Evolutionary conservation across 2,797 vertebrate species (phyloP).

Genomic region (Otolemur crassicaudatus): DNA sequence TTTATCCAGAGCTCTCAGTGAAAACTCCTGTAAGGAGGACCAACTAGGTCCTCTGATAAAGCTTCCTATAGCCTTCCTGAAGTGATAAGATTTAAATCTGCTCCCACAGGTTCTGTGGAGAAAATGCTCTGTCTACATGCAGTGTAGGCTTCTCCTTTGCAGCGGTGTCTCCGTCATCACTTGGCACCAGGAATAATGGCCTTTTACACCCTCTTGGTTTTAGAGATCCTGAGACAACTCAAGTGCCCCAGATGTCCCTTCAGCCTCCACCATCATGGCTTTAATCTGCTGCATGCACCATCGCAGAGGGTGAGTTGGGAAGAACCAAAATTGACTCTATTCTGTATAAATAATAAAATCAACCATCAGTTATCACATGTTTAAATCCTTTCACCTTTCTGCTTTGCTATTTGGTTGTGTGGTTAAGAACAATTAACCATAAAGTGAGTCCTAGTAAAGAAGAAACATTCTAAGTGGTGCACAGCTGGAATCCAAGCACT

Average conservation of each 20-base stretch:
- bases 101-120: background rate
- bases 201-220: background rate
- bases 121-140: background rate
- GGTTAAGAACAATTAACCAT: background rate
- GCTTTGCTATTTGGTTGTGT: background rate
- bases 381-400: background rate
- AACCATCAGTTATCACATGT: background rate
- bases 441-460: background rate
- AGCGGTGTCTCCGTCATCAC: background rate
- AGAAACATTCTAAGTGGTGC: background rate
- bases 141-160: background rate
- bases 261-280: background rate
- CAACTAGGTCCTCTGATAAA: background rate
- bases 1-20: background rate
- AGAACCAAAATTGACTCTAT: background rate
- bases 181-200: background rate
- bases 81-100: background rate
- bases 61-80: background rate
- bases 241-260: background rate
- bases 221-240: background rate
- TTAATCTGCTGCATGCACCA: background rate
- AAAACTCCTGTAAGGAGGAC: background rate
- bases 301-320: background rate
- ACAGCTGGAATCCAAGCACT: no score
- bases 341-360: background rate